Evolutionary conservation across 53 echinoderm and acorn worm species (phyloP).

Genomic region (Henricia sp.): DNA sequence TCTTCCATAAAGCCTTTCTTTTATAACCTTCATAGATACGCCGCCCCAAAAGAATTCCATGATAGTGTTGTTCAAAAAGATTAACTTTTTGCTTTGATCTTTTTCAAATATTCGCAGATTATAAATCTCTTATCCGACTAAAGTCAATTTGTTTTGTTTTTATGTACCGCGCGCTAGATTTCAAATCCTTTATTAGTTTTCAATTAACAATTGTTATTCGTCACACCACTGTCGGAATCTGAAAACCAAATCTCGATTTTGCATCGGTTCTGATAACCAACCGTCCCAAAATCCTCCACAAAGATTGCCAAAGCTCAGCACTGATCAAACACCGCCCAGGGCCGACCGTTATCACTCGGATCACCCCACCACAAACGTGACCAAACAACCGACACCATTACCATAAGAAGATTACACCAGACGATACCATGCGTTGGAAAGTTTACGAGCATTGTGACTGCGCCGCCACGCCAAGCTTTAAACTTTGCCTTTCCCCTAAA

Average conservation of each 20-base stretch:
- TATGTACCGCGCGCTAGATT: too few relatives aligned
- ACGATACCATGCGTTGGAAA: constrained; percentile 40
- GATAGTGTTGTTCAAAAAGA: too few relatives aligned
- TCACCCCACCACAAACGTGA: constrained; percentile 58
- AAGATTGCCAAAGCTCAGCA: constrained; percentile 9
- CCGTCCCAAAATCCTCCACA: constrained; percentile 12
- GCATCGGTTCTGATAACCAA: constrained; percentile 39
- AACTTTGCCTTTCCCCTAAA: constrained; percentile 14
- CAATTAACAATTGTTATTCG: too few relatives aligned
- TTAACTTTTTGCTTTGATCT: too few relatives aligned
- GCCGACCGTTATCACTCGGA: constrained; percentile 11
- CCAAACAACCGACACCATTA: constrained; percentile 11
- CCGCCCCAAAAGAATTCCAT: too few relatives aligned
- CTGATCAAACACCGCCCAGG: constrained; percentile 22
- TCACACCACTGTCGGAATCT: too few relatives aligned
- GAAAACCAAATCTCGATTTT: not conserved
- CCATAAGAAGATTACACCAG: constrained; percentile 10
- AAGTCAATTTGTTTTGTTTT: too few relatives aligned
- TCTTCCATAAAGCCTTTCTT: too few relatives aligned
- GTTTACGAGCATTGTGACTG: constrained; percentile 42
- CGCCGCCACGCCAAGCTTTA: not conserved
- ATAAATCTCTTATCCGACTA: too few relatives aligned
- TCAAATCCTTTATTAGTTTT: too few relatives aligned
- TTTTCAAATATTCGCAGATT: too few relatives aligned
- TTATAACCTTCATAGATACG: too few relatives aligned